phyloP scores from a whole-genome alignment of 2,888 invertebrate genomes.

The Nipponacmea schrenckii region DNA sequence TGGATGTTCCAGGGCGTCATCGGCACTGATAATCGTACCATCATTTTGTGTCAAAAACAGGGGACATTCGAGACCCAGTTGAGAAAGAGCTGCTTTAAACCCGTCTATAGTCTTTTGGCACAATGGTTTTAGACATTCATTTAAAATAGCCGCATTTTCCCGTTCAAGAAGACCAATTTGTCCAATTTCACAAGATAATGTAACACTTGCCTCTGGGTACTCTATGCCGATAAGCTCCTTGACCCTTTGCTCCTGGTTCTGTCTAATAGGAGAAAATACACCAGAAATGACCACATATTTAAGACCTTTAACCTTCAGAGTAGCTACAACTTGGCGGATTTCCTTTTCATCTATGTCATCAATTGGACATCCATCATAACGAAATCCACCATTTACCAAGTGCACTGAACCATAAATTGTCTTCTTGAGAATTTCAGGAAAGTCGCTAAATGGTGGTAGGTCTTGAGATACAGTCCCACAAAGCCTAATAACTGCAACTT shows the following conservation, averaged over 20 bases:
- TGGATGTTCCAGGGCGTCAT: constrained; percentile 49
- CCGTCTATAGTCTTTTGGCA: constrained; percentile 48
- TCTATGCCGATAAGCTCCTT: constrained; percentile 35
- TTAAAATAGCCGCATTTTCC: constrained; percentile 64
- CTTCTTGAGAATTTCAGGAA: constrained; percentile 44
- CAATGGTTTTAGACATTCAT: constrained; percentile 60
- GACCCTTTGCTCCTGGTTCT: constrained; percentile 49
- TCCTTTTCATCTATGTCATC: constrained; percentile 43
- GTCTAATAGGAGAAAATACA: constrained; percentile 55
- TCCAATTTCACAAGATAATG: constrained; percentile 56
- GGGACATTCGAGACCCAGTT: constrained; percentile 52
- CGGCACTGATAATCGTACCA: constrained; percentile 59
- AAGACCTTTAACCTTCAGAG: constrained; percentile 37
- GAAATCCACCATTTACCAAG: constrained; percentile 55
- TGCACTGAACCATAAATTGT: constrained; percentile 40
- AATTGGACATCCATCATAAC: constrained; percentile 57
- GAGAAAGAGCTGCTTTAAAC: constrained; percentile 45
- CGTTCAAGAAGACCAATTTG: constrained; percentile 60
- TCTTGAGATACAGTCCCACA: constrained; percentile 55
- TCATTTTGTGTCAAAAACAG: constrained; percentile 63
- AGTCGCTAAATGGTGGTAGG: constrained; percentile 58
- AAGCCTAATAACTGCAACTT: constrained; percentile 56
- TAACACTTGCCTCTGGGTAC: constrained; percentile 52
- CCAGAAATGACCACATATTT: constrained; percentile 55
- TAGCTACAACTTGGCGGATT: constrained; percentile 37